Percentiles rank a stretch among this genome's conserved stretches.
phyloP scores from a whole-genome alignment of 2,797 vertebrate species.

The Notoglanidium macrostoma region DNA sequence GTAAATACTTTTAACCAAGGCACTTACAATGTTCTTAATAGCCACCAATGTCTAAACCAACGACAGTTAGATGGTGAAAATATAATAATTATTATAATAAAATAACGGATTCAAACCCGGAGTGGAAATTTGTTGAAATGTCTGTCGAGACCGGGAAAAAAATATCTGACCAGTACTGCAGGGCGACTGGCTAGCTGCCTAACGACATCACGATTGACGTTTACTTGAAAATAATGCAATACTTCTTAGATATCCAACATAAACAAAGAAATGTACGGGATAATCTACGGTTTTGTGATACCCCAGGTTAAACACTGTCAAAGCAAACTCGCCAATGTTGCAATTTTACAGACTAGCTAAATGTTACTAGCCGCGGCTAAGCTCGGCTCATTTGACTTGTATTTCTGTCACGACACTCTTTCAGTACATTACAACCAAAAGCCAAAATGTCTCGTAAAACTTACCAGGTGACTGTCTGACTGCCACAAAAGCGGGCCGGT shows the following conservation, averaged over 20 bases:
- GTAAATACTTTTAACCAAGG: background rate
- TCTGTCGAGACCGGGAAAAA: slow-evolving; percentile 7
- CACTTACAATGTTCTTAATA: background rate
- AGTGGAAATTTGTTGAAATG: background rate
- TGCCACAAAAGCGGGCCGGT: background rate
- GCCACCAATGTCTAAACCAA: background rate
- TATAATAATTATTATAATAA: no score
- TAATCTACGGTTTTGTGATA: background rate
- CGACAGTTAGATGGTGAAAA: no score
- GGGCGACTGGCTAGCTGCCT: background rate
- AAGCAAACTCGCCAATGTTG: background rate
- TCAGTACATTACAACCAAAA: background rate
- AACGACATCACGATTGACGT: slow-evolving; percentile 12
- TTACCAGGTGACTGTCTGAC: slow-evolving; percentile 19
- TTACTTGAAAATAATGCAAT: background rate
- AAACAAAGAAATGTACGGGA: background rate
- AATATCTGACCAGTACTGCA: slow-evolving; percentile 22
- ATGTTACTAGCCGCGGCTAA: background rate
- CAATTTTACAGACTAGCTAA: background rate
- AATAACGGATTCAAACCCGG: background rate
- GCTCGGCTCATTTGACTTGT: background rate
- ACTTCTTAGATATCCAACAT: background rate
- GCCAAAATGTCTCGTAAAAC: background rate
- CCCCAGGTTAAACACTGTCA: background rate
- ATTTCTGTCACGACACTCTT: slow-evolving; percentile 3